Evolutionary conservation across 1,140 invertebrate genomes (phyloP).

Genomic region (Venturia canescens): DNA sequence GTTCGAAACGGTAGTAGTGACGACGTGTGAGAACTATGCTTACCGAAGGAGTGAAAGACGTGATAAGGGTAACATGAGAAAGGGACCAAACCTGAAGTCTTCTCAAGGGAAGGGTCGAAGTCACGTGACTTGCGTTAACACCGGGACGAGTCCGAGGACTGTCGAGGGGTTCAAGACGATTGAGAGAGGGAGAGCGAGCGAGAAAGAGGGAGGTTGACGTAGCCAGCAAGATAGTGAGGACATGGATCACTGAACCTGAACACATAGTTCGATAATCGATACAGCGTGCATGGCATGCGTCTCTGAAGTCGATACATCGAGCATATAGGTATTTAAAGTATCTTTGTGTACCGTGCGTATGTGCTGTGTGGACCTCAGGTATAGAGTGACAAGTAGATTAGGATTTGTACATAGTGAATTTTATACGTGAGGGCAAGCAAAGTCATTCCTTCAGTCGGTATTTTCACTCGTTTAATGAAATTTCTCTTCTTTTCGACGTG

Average conservation of each 20-base stretch:
- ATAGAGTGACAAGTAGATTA: not conserved
- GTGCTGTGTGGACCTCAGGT: not conserved
- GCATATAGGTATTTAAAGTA: not conserved
- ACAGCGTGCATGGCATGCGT: conserved; percentile 23
- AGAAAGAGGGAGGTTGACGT: no score
- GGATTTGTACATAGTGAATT: not conserved
- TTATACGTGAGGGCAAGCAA: no score
- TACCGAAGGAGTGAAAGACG: not conserved
- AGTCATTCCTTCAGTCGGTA: no score
- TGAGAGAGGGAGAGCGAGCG: not conserved
- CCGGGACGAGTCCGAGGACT: not conserved
- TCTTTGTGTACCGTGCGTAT: not conserved
- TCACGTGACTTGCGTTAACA: not conserved
- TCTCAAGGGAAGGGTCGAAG: not conserved
- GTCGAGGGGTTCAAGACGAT: not conserved
- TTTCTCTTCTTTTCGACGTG: no score
- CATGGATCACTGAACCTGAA: conserved; percentile 1
- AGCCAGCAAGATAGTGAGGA: not conserved
- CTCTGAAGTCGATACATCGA: not conserved
- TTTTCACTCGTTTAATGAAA: no score
- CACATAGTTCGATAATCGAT: conserved; percentile 42
- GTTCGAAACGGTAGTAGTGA: conserved; percentile 9
- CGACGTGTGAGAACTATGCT: conserved; percentile 15
- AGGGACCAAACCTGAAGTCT: not conserved
- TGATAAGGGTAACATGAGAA: conserved; percentile 2